phyloP scores from a whole-genome alignment of 2,113 vertebrate genomes.

The Rhineura floridana region DNA sequence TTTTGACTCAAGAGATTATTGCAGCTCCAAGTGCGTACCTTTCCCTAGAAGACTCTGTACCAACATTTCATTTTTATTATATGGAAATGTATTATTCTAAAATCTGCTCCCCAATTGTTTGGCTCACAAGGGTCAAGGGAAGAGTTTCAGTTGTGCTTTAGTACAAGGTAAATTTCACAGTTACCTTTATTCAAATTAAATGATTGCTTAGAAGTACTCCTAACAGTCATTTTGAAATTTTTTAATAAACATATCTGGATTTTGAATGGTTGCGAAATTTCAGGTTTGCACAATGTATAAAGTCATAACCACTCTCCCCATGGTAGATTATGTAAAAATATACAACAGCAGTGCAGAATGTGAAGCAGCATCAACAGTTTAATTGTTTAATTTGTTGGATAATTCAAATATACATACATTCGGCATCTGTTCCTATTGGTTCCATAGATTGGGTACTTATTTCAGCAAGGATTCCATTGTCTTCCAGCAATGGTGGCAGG shows the following conservation, averaged over 20 bases:
- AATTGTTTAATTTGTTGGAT: constrained; percentile 1
- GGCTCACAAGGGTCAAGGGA: too few species aligned
- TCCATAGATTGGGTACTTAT: constrained; percentile 16
- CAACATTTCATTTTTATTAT: not conserved
- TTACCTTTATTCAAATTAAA: not conserved
- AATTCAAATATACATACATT: constrained; percentile 62
- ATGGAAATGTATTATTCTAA: not conserved
- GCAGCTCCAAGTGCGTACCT: not conserved
- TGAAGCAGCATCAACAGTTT: not conserved
- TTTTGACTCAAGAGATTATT: not conserved
- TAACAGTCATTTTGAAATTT: not conserved
- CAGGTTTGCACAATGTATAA: not conserved
- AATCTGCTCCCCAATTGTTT: not conserved
- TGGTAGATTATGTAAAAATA: not conserved
- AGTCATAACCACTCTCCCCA: not conserved
- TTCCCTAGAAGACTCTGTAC: not conserved
- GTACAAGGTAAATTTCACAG: not conserved
- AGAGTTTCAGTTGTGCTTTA: not conserved
- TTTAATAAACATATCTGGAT: not conserved
- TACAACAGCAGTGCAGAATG: not conserved
- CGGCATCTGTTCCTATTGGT: not conserved
- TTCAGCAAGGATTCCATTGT: constrained; percentile 37
- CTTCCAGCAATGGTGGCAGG: constrained; percentile 43
- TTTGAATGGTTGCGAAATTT: not conserved
- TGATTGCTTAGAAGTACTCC: not conserved